phyloP scores from a whole-genome alignment of 2,888 invertebrate genomes.

The Oscheius myriophilus region DNA sequence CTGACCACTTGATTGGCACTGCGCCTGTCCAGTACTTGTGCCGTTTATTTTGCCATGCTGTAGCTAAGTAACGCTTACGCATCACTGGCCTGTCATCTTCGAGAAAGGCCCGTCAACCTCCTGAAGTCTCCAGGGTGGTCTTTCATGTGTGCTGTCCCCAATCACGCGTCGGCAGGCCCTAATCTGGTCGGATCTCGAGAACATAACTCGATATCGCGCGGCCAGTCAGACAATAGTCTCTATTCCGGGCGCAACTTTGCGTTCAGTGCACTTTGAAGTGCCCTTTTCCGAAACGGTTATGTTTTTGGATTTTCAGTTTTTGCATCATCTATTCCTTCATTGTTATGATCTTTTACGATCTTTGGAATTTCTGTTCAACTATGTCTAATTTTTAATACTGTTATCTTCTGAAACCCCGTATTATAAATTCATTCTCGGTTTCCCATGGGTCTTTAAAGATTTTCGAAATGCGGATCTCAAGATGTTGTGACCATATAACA shows the following conservation, averaged over 20 bases:
- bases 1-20: slow-evolving; percentile 3
- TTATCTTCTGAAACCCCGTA: too few species aligned
- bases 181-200: slow-evolving; percentile 31
- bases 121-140: slow-evolving; percentile 28
- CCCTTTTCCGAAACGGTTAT: too few species aligned
- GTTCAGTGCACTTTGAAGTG: too few species aligned
- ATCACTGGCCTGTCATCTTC: slow-evolving; percentile 5
- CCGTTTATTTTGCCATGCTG: slow-evolving; percentile 15
- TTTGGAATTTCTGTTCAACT: too few species aligned
- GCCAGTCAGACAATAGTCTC: slow-evolving; percentile 24
- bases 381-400: too few species aligned
- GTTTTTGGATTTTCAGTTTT: too few species aligned
- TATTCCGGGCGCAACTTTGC: slow-evolving; percentile 5
- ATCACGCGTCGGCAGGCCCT: slow-evolving; percentile 31
- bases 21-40: slow-evolving; percentile 3
- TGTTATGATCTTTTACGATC: too few species aligned
- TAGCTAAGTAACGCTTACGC: slow-evolving; percentile 21
- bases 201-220: slow-evolving; percentile 32
- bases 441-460: too few species aligned
- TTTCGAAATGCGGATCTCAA: too few species aligned
- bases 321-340: too few species aligned
- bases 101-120: slow-evolving; percentile 15
- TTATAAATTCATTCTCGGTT: too few species aligned
- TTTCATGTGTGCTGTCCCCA: slow-evolving; percentile 23
- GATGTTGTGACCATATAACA: too few species aligned